Evolutionary conservation across 2,797 vertebrate species (phyloP).

Genomic region (Scyliorhinus canicula): DNA sequence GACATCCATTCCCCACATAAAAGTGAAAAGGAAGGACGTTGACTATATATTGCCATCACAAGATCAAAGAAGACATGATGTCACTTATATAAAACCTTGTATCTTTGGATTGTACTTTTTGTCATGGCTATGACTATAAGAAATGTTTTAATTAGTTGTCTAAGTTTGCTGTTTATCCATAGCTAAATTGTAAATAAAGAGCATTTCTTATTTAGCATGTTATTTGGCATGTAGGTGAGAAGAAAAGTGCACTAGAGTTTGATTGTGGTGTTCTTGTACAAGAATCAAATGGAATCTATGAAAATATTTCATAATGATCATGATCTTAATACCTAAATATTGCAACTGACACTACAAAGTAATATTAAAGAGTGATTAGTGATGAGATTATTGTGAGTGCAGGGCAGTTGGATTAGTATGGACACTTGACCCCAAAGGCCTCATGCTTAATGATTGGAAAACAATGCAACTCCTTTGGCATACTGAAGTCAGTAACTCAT

Average conservation of each 20-base stretch:
- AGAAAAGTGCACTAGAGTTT: background rate
- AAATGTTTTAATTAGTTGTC: background rate
- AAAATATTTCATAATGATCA: background rate
- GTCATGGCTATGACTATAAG: background rate
- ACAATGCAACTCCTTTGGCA: background rate
- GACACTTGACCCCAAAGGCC: background rate
- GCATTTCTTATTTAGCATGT: background rate
- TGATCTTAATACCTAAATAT: background rate
- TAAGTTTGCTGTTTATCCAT: background rate
- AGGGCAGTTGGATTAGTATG: background rate
- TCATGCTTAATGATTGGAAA: background rate
- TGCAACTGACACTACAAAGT: background rate
- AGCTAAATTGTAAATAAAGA: background rate
- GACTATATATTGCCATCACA: background rate
- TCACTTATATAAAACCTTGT: background rate
- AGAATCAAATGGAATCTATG: background rate
- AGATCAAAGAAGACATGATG: background rate
- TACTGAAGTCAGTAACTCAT: background rate
- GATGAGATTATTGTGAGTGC: background rate
- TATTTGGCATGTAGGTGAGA: background rate
- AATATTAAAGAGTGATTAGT: background rate
- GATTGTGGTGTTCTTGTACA: background rate
- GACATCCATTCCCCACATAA: background rate
- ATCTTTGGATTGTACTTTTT: background rate
- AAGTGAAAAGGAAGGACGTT: background rate